Conservation (phyloP, 2,888 invertebrate genomes). For the Clusia tigrina region DNA sequence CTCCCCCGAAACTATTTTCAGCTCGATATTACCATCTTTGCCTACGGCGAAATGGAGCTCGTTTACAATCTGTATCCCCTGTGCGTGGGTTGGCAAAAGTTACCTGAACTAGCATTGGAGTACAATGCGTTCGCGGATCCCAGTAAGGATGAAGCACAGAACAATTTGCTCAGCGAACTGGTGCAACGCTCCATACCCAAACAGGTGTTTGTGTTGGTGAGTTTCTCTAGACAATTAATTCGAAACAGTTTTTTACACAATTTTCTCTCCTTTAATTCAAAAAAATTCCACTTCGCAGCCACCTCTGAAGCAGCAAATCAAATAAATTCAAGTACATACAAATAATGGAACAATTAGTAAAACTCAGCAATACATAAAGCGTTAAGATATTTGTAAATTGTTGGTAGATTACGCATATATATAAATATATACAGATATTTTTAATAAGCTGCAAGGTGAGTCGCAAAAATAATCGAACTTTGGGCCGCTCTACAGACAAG, state of each 20-base stretch:
- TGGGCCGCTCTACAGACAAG: no score
- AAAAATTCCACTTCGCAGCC: constrained; percentile 41
- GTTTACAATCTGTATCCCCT: constrained; percentile 63
- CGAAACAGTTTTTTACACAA: background rate
- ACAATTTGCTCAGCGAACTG: constrained; percentile 57
- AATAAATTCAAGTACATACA: constrained; percentile 36
- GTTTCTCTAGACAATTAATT: constrained; percentile 20
- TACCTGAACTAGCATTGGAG: constrained; percentile 61
- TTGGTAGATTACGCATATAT: no score
- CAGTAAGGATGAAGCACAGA: constrained; percentile 58
- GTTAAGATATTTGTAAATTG: background rate
- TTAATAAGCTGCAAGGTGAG: no score
- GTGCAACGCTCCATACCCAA: constrained; percentile 64
- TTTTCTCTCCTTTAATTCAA: constrained; percentile 1
- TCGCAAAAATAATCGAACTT: no score
- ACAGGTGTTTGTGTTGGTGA: constrained; percentile 63
- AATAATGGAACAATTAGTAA: background rate
- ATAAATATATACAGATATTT: no score
- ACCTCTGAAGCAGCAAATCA: constrained; percentile 54
- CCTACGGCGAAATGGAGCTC: constrained; percentile 60
- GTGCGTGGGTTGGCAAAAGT: constrained; percentile 63
- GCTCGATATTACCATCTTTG: constrained; percentile 63
- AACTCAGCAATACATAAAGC: background rate
- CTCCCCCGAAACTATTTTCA: constrained; percentile 28
- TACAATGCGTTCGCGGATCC: constrained; percentile 62